phyloP scores from a whole-genome alignment of 2,797 vertebrate genomes.

The Bovichtus diacanthus region DNA sequence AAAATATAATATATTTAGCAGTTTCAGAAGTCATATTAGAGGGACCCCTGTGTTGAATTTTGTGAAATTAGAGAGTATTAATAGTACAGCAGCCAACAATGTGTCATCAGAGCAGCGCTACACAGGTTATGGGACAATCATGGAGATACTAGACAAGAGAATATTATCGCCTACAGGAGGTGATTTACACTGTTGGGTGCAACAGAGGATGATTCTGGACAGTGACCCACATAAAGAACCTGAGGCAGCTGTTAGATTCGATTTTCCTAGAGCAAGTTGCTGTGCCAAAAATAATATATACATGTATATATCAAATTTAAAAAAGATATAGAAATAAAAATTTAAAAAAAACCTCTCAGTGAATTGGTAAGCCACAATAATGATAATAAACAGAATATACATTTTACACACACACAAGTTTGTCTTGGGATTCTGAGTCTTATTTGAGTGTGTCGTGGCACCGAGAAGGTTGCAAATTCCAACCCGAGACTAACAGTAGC shows the following conservation, averaged over 20 bases:
- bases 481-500: conserved; percentile 27
- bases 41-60: neutral
- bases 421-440: conserved; percentile 27
- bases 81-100: neutral
- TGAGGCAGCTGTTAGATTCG: neutral
- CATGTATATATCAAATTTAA: neutral
- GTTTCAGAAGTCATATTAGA: neutral
- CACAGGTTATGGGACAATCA: neutral
- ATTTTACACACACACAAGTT: too few species aligned
- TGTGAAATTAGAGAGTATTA: neutral
- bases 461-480: conserved; percentile 37
- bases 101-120: neutral
- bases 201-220: neutral
- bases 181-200: neutral
- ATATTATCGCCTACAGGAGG: neutral
- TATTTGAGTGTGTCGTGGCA: conserved; percentile 8
- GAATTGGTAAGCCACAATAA: too few species aligned
- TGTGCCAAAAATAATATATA: neutral
- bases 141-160: neutral
- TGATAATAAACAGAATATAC: too few species aligned
- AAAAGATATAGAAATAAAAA: too few species aligned
- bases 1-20: neutral
- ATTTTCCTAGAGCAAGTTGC: neutral
- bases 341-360: too few species aligned
- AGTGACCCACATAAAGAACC: too few species aligned